phyloP scores from a whole-genome alignment of 1,140 invertebrate genomes.

The Drosophila pectinifera region DNA sequence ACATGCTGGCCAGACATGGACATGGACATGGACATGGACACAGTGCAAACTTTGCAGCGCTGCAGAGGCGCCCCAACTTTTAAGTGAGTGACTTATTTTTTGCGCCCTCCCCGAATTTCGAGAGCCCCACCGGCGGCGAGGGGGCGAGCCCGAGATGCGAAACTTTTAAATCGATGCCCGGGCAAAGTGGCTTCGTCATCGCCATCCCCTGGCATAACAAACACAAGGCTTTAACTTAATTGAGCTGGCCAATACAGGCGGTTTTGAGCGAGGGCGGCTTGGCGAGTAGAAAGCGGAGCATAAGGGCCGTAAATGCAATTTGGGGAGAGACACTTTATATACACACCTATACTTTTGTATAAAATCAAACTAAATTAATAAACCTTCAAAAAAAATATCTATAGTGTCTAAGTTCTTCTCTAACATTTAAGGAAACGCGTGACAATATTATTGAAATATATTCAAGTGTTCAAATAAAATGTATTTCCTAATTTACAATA shows the following conservation, averaged over 20 bases:
- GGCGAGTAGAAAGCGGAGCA: neutral
- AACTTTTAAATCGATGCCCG: constrained; percentile 68
- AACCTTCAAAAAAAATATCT: too few relatives aligned
- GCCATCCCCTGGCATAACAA: constrained; percentile 58
- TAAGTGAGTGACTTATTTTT: constrained; percentile 83
- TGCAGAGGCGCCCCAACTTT: constrained; percentile 70
- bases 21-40: constrained; percentile 42
- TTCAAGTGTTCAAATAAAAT: too few relatives aligned
- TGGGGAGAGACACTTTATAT: too few relatives aligned
- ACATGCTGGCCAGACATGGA: constrained; percentile 39
- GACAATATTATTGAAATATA: too few relatives aligned
- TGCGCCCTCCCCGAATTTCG: constrained; percentile 12
- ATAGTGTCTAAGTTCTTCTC: too few relatives aligned
- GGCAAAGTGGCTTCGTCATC: constrained; percentile 62
- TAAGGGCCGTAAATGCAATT: too few relatives aligned
- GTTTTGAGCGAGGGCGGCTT: constrained; percentile 22
- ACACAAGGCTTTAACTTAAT: constrained; percentile 61
- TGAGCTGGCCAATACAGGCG: constrained; percentile 45
- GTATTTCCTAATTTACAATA: too few relatives aligned
- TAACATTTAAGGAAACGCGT: too few relatives aligned
- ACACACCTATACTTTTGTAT: too few relatives aligned
- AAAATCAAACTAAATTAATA: too few relatives aligned
- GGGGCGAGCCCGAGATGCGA: constrained; percentile 16
- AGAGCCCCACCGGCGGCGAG: neutral
- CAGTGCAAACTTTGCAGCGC: constrained; percentile 75